These are phyloP conservation scores for Felis catus DNA, from an alignment of 2,113 vertebrate species.

Conservation along the genomic window DNA sequence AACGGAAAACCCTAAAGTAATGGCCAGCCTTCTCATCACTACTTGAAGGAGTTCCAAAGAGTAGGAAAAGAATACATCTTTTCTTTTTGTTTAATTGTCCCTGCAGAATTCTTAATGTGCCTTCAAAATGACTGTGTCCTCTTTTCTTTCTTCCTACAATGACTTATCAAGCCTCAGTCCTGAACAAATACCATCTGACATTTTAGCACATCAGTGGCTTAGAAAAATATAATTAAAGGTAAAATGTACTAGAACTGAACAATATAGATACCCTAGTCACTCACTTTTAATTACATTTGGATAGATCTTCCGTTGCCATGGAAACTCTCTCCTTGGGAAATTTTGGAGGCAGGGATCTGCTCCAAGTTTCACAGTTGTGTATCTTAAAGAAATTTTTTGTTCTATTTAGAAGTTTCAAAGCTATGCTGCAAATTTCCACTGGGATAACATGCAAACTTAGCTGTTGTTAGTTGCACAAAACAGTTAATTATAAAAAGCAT, in stretches of 20 bases:
- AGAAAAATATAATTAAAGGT: conserved; percentile 58
- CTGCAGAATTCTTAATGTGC: background rate
- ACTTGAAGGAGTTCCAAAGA: background rate
- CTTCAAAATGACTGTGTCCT: background rate
- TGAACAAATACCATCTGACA: background rate
- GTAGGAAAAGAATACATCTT: background rate
- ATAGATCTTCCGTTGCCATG: conserved; percentile 51
- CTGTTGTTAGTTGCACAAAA: background rate
- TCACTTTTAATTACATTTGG: conserved; percentile 64
- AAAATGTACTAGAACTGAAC: conserved; percentile 40
- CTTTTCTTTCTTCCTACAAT: conserved; percentile 21
- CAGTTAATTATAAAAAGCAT: background rate
- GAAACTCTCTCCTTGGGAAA: conserved; percentile 60
- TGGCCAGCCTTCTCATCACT: background rate
- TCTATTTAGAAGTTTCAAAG: conserved; percentile 31
- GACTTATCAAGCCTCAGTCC: background rate
- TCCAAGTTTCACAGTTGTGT: conserved; percentile 49
- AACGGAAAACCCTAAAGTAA: background rate
- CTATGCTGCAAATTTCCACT: background rate
- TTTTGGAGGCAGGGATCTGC: conserved; percentile 33
- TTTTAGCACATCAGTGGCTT: background rate
- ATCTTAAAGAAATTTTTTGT: conserved; percentile 32
- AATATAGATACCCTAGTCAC: background rate
- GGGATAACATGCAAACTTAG: background rate
- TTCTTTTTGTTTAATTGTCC: background rate